Percentiles rank a stretch among this genome's conserved stretches.
These are phyloP conservation scores for Calephelis perditalis DNA, from an alignment of 2,888 invertebrate genomes.

Conservation along the genomic window DNA sequence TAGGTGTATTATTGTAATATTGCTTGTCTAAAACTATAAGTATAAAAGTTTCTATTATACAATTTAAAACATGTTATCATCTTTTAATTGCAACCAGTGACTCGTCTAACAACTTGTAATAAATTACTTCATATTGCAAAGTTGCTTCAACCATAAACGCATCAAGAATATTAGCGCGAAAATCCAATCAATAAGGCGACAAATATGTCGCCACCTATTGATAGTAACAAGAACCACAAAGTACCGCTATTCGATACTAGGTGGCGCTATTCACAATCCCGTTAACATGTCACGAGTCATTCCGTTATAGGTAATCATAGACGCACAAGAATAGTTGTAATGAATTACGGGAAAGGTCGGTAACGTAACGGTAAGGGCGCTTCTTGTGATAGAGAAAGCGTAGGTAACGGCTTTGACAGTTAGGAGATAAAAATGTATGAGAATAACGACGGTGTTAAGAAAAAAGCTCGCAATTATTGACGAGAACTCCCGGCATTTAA, in stretches of 20 bases:
- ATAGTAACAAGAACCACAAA: conserved; percentile 44
- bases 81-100: too few relatives aligned
- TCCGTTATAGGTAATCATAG: conserved; percentile 46
- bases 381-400: conserved; percentile 29
- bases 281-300: conserved; percentile 43
- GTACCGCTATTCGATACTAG: conserved; percentile 67
- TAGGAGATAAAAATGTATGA: conserved; percentile 21
- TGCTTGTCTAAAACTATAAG: too few relatives aligned
- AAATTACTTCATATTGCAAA: too few relatives aligned
- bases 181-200: conserved; percentile 20
- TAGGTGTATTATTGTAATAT: too few relatives aligned
- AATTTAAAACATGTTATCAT: too few relatives aligned
- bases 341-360: conserved; percentile 39
- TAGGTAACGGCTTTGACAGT: conserved; percentile 36
- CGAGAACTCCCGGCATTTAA: conserved; percentile 3
- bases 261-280: conserved; percentile 54
- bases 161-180: not conserved
- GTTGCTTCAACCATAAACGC: too few relatives aligned
- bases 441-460: conserved; percentile 16
- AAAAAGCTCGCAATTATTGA: conserved; percentile 7
- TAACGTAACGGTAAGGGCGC: conserved; percentile 45
- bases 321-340: conserved; percentile 51
- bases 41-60: too few relatives aligned
- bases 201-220: conserved; percentile 44
- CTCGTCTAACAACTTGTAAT: too few relatives aligned